Percentiles rank a stretch among this genome's conserved stretches.
phyloP scores from a whole-genome alignment of 2,113 vertebrate species.

The Equus quagga region DNA sequence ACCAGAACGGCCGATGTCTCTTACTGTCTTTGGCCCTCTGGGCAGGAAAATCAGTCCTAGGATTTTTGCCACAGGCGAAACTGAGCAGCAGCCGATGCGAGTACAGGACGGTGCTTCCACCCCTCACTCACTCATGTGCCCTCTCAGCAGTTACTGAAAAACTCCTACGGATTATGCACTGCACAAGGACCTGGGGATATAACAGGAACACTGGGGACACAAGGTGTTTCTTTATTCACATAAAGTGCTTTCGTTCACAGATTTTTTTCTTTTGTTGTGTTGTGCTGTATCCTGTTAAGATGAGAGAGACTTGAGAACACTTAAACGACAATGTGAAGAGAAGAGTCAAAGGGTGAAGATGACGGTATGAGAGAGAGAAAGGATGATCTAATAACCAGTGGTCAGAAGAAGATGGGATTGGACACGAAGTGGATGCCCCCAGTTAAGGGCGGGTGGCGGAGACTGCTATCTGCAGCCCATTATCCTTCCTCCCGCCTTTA shows the following conservation, averaged over 20 bases:
- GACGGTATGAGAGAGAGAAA: not conserved
- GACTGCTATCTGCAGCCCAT: not conserved
- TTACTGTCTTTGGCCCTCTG: not conserved
- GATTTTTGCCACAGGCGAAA: not conserved
- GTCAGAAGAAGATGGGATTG: not conserved
- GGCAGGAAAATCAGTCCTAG: not conserved
- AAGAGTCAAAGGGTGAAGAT: not conserved
- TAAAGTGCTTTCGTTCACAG: not conserved
- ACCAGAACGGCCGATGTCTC: not conserved
- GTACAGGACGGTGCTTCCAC: not conserved
- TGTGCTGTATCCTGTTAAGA: not conserved
- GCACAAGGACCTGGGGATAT: not conserved
- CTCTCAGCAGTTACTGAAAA: slow-evolving; percentile 1
- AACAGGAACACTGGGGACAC: not conserved
- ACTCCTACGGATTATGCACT: not conserved
- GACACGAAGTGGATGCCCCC: not conserved
- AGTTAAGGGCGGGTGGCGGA: not conserved
- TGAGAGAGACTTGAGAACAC: not conserved
- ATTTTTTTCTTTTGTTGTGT: not conserved
- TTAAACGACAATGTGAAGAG: not conserved
- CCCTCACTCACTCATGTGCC: not conserved
- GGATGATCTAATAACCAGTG: not conserved
- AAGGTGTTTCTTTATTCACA: not conserved
- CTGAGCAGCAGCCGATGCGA: not conserved
- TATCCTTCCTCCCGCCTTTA: not conserved